Conservation (phyloP, 64 coral and sea anemone genomes). For the Montipora foliosa region DNA sequence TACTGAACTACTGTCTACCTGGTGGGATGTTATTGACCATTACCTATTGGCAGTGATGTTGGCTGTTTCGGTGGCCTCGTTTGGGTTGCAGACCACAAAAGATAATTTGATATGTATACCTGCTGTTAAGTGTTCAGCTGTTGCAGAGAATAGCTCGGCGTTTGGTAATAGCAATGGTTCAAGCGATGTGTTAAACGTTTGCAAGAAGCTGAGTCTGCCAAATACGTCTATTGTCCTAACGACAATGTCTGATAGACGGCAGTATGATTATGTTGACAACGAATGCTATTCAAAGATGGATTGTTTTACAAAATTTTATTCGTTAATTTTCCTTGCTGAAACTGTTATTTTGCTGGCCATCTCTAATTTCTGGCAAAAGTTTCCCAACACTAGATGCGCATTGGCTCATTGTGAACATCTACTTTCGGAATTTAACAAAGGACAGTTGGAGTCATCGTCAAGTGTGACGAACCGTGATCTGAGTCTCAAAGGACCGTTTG, state of each 20-base stretch:
- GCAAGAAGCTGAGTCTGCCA: too few relatives aligned
- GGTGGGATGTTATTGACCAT: conserved; percentile 40
- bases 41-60: conserved; percentile 24
- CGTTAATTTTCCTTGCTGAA: conserved; percentile 22
- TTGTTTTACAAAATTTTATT: not conserved
- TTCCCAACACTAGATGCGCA: too few relatives aligned
- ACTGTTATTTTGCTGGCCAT: conserved; percentile 3
- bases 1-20: conserved; percentile 8
- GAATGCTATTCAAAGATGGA: not conserved
- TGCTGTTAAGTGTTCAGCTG: conserved; percentile 16
- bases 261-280: conserved; percentile 28
- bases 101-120: conserved; percentile 45
- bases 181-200: not conserved
- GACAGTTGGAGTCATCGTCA: too few relatives aligned
- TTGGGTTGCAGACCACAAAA: conserved; percentile 22
- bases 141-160: not conserved
- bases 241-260: conserved; percentile 7
- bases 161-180: not conserved
- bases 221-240: not conserved
- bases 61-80: conserved; percentile 5
- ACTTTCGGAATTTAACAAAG: too few relatives aligned
- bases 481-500: too few relatives aligned
- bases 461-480: too few relatives aligned
- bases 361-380: conserved; percentile 9
- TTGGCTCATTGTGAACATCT: too few relatives aligned